Percentiles rank a stretch among this genome's conserved stretches.
These are phyloP conservation scores for Pterostichus madidus DNA, from an alignment of 2,888 invertebrate species.

Conservation along the genomic window DNA sequence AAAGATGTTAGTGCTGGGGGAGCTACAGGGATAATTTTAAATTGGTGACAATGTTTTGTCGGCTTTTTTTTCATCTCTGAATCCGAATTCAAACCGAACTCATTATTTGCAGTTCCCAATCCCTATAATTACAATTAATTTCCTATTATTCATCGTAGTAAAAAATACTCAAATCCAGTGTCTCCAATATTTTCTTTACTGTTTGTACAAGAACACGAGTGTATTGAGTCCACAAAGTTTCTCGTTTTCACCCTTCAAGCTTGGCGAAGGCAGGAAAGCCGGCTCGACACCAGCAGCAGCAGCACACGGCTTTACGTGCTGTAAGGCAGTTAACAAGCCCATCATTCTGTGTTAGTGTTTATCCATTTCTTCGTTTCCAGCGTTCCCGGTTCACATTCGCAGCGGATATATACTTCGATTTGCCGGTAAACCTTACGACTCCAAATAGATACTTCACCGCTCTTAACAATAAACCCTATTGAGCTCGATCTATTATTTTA, in stretches of 20 bases:
- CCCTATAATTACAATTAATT: no score
- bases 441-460: constrained; percentile 37
- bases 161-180: no score
- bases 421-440: constrained; percentile 7
- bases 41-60: no score
- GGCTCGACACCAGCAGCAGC: no score
- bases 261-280: not conserved
- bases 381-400: not conserved
- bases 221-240: constrained; percentile 14
- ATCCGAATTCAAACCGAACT: no score
- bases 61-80: no score
- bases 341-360: constrained; percentile 51
- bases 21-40: no score
- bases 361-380: constrained; percentile 25
- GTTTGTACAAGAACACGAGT: not conserved
- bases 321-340: constrained; percentile 56
- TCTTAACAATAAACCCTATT: not conserved
- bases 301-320: constrained; percentile 46
- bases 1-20: no score
- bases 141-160: no score
- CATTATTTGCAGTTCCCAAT: no score
- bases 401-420: constrained; percentile 35
- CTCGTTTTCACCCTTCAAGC: not conserved
- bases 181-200: not conserved
- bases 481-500: not conserved